phyloP scores from a whole-genome alignment of 2,113 vertebrate species.

The Onychorhynchus coronatus region DNA sequence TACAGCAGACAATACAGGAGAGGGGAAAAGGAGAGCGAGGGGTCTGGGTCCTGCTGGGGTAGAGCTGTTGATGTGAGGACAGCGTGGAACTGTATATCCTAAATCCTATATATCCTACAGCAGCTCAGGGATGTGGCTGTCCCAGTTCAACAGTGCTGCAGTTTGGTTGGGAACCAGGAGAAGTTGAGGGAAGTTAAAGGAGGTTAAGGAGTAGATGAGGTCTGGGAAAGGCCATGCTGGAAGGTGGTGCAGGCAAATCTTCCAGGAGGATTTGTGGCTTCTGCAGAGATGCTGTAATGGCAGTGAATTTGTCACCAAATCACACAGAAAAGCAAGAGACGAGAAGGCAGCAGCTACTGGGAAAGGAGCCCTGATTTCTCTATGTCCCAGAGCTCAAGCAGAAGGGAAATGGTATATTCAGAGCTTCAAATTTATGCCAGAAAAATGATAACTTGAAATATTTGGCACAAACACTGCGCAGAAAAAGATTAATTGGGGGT shows the following conservation, averaged over 20 bases:
- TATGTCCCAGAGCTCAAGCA: not conserved
- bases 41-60: not conserved
- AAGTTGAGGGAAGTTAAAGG: not conserved
- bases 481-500: not conserved
- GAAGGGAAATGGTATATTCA: not conserved
- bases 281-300: not conserved
- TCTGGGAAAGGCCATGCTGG: not conserved
- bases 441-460: not conserved
- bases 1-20: not conserved
- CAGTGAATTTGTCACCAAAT: not conserved
- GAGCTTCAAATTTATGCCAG: not conserved
- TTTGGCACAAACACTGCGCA: not conserved
- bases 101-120: not conserved
- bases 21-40: not conserved
- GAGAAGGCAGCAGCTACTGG: not conserved
- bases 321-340: not conserved
- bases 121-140: rapidly evolving
- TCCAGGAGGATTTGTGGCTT: not conserved
- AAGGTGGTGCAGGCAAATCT: not conserved
- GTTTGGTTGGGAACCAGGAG: not conserved
- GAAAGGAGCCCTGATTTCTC: not conserved
- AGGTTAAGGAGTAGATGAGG: not conserved
- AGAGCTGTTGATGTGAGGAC: not conserved
- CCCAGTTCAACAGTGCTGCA: rapidly evolving
- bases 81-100: rapidly evolving